A percentile compares a stretch with the other conserved stretches of the same genome.
Conservation (phyloP, 2,797 vertebrate genomes). For the Chelmon rostratus region DNA sequence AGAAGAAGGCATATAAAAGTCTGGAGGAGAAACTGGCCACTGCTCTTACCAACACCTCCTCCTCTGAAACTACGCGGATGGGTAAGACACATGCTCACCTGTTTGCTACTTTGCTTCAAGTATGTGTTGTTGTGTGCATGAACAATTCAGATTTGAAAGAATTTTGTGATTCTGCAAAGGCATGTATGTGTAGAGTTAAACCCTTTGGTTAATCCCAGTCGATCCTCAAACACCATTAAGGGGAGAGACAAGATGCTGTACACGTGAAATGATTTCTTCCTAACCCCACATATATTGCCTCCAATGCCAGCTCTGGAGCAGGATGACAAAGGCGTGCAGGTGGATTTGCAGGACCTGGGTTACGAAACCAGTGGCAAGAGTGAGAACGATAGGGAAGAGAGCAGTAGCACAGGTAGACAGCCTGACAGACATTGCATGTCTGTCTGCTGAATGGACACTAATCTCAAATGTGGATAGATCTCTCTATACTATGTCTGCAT, state of each 20-base stretch:
- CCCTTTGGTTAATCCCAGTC: not conserved
- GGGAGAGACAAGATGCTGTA: conserved; percentile 22
- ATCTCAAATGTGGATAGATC: conserved; percentile 61
- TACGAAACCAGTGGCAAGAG: conserved; percentile 85
- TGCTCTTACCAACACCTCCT: conserved; percentile 69
- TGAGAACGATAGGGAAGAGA: conserved; percentile 87
- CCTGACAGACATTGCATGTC: conserved; percentile 76
- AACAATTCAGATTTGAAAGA: conserved; percentile 1
- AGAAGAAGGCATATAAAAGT: conserved; percentile 76
- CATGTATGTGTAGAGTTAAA: not conserved
- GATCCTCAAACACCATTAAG: conserved; percentile 13
- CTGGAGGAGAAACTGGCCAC: conserved; percentile 85
- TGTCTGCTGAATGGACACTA: conserved; percentile 78
- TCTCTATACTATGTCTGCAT: conserved; percentile 73
- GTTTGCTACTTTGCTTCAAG: not conserved
- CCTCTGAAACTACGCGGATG: conserved; percentile 67
- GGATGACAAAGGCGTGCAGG: conserved; percentile 85
- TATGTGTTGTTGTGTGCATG: conserved; percentile 17
- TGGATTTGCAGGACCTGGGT: conserved; percentile 85
- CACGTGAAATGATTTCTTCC: conserved; percentile 31
- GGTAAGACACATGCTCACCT: conserved; percentile 65
- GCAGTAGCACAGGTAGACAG: conserved; percentile 87
- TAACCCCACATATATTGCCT: conserved; percentile 73
- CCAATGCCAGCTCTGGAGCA: conserved; percentile 82
- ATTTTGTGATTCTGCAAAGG: conserved; percentile 9